These are phyloP conservation scores for Pelecanus crispus DNA, from an alignment of 2,113 vertebrate species.

Conservation along the genomic window DNA sequence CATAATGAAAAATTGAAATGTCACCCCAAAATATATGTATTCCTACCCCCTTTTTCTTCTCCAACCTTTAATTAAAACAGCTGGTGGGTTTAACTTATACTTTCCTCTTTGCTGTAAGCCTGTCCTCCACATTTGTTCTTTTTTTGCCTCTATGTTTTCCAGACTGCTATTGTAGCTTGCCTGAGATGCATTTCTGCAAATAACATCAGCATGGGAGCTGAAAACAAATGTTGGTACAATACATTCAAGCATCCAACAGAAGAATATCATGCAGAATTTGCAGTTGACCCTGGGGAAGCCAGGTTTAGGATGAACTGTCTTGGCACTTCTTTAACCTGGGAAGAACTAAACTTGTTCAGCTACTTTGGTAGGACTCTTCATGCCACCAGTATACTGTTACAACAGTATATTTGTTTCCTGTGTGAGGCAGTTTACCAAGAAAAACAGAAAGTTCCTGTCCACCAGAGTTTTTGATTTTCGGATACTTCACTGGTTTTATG, in stretches of 20 bases:
- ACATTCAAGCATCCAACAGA: not conserved
- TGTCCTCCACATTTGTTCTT: not conserved
- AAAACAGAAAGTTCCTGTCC: not conserved
- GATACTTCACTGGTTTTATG: not conserved
- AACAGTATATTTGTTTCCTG: not conserved
- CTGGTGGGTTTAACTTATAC: not conserved
- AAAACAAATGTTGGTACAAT: not conserved
- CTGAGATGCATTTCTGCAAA: not conserved
- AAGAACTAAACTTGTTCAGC: not conserved
- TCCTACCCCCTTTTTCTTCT: not conserved
- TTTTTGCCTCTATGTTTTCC: not conserved
- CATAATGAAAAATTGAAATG: not conserved
- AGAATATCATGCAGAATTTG: not conserved
- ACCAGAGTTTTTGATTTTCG: not conserved
- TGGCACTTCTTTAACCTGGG: not conserved
- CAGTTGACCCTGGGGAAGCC: not conserved
- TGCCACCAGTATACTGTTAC: not conserved
- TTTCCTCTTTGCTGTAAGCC: not conserved
- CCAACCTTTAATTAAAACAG: not conserved
- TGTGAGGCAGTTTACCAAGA: not conserved
- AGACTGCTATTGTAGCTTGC: not conserved
- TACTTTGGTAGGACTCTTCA: not conserved
- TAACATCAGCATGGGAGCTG: not conserved
- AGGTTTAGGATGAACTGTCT: not conserved
- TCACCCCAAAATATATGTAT: not conserved